These are phyloP conservation scores for Eulemur macaco DNA, from an alignment of 2,113 vertebrate species.

Conservation along the genomic window DNA sequence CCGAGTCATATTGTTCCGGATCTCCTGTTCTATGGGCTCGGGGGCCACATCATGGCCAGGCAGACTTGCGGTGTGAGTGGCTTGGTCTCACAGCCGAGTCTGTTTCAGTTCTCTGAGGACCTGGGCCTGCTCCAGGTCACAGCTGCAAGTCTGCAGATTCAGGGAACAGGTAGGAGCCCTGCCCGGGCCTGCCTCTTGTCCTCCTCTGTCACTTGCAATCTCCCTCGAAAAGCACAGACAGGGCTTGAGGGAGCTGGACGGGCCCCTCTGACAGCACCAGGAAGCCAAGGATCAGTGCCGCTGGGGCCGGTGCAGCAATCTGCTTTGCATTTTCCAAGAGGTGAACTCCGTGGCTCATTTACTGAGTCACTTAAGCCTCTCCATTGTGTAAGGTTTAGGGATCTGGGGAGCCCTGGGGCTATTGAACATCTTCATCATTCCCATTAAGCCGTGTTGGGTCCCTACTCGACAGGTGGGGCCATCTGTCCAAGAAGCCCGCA, in stretches of 20 bases:
- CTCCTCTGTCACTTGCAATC: not conserved
- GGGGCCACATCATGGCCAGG: rapidly evolving
- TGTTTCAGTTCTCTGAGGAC: not conserved
- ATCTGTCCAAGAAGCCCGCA: not conserved
- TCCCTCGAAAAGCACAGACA: not conserved
- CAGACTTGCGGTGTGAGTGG: not conserved
- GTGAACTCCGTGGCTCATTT: not conserved
- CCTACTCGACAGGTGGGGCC: not conserved
- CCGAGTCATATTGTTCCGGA: rapidly evolving
- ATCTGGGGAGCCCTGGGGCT: not conserved
- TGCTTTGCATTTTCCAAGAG: not conserved
- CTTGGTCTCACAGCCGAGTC: not conserved
- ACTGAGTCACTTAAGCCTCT: not conserved
- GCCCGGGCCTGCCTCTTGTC: not conserved
- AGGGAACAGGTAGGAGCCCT: rapidly evolving
- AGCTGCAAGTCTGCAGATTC: not conserved
- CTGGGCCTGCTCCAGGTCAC: not conserved
- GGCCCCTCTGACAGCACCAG: not conserved
- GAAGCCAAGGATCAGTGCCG: not conserved
- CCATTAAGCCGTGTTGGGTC: not conserved
- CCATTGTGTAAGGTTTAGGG: not conserved
- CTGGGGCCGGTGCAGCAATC: not conserved
- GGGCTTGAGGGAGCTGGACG: not conserved
- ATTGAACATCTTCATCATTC: not conserved
- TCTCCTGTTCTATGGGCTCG: not conserved